These are phyloP conservation scores for Stegostoma tigrinum DNA, from an alignment of 2,113 vertebrate species.

Conservation along the genomic window DNA sequence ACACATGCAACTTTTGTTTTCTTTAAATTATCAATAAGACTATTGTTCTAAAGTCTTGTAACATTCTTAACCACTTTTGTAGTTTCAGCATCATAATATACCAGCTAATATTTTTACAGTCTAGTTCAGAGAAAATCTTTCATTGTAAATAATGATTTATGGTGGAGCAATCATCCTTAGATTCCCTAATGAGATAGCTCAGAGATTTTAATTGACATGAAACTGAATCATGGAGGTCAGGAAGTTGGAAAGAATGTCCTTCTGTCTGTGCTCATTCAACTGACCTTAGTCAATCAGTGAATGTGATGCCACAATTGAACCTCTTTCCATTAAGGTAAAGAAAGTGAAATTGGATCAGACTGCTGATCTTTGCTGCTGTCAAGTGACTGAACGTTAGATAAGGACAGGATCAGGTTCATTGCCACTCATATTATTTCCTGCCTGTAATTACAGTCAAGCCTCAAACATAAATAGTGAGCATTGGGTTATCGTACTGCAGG, in stretches of 20 bases:
- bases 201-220: background rate
- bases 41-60: background rate
- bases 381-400: background rate
- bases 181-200: background rate
- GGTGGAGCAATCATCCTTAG: background rate
- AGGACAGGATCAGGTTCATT: background rate
- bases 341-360: background rate
- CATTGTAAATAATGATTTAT: background rate
- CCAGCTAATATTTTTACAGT: background rate
- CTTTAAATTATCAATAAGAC: background rate
- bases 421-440: background rate
- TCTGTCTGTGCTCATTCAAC: background rate
- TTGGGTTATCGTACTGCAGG: background rate
- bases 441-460: background rate
- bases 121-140: background rate
- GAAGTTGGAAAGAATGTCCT: background rate
- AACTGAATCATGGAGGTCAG: background rate
- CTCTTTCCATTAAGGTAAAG: background rate
- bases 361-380: background rate
- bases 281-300: background rate
- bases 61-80: background rate
- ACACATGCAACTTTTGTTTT: background rate
- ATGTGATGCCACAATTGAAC: background rate
- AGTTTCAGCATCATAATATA: background rate
- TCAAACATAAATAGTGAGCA: background rate